phyloP scores from a whole-genome alignment of 2,888 invertebrate species.

The Bellardia bayeri region DNA sequence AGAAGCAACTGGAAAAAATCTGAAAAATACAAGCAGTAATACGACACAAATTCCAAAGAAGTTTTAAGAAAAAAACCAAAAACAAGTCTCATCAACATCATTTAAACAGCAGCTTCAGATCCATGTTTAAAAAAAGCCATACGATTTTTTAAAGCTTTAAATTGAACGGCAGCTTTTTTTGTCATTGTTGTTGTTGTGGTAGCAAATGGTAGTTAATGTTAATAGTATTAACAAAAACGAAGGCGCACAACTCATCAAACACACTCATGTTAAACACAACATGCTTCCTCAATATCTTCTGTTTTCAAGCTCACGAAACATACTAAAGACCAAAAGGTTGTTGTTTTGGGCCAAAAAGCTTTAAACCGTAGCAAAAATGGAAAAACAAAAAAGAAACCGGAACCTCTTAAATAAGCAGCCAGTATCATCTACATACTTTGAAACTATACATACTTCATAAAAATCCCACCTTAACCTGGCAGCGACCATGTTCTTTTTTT shows the following conservation, averaged over 20 bases:
- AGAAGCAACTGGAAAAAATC: constrained; percentile 23
- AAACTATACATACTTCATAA: constrained; percentile 55
- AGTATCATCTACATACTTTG: constrained; percentile 22
- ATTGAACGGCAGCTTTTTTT: constrained; percentile 43
- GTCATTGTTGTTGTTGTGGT: constrained; percentile 33
- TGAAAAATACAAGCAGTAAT: constrained; percentile 40
- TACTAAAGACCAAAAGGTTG: constrained; percentile 51
- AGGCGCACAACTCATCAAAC: constrained; percentile 11
- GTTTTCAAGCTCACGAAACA: constrained; percentile 50
- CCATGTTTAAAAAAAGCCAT: constrained; percentile 20
- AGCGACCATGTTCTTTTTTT: constrained; percentile 61
- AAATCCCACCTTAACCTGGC: constrained; percentile 66
- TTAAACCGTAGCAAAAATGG: constrained; percentile 48
- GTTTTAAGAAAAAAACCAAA: constrained; percentile 23
- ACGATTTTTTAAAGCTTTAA: constrained; percentile 37
- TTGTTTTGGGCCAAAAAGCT: constrained; percentile 43
- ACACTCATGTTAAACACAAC: constrained; percentile 45
- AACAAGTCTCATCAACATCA: constrained; percentile 40
- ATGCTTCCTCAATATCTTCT: constrained; percentile 27
- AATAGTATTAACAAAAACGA: constrained; percentile 56
- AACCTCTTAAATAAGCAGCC: constrained; percentile 34
- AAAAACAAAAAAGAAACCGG: constrained; percentile 50
- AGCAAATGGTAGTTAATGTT: constrained; percentile 64
- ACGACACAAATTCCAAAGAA: constrained; percentile 62
- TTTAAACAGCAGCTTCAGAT: constrained; percentile 11